These are phyloP conservation scores for Calephelis nemesis DNA, from an alignment of 1,140 invertebrate genomes.

Conservation along the genomic window DNA sequence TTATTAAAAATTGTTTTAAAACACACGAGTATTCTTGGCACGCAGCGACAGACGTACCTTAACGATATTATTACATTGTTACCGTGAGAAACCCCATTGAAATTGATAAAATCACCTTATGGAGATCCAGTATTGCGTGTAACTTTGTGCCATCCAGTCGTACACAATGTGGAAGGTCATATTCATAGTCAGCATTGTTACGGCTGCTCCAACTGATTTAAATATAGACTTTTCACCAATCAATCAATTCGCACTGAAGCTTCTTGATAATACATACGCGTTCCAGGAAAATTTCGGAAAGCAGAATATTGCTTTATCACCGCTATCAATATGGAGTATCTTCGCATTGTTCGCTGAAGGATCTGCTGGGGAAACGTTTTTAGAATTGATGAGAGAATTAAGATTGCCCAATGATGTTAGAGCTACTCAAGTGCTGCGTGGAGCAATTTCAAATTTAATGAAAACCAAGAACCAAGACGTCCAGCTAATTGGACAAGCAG, in stretches of 20 bases:
- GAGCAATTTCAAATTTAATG: slow-evolving; percentile 44
- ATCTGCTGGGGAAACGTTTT: slow-evolving; percentile 70
- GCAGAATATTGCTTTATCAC: slow-evolving; percentile 68
- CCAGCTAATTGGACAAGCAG: slow-evolving; percentile 48
- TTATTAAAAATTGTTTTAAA: not conserved
- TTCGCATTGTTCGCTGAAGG: slow-evolving; percentile 77
- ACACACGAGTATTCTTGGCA: slow-evolving; percentile 7
- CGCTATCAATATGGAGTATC: slow-evolving; percentile 76
- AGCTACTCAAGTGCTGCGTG: slow-evolving; percentile 54
- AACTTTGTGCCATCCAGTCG: slow-evolving; percentile 43
- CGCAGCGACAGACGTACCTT: slow-evolving; percentile 45
- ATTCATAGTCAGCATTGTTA: slow-evolving; percentile 41
- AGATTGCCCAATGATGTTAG: slow-evolving; percentile 58
- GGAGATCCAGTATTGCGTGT: slow-evolving; percentile 46
- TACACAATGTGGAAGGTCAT: slow-evolving; percentile 57
- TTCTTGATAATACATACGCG: slow-evolving; percentile 58
- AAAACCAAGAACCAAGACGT: slow-evolving; percentile 48
- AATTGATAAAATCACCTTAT: slow-evolving; percentile 51
- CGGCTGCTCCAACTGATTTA: slow-evolving; percentile 42
- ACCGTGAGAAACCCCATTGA: slow-evolving; percentile 49
- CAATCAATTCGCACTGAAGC: slow-evolving; percentile 57
- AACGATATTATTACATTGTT: slow-evolving; percentile 42
- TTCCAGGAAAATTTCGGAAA: slow-evolving; percentile 59
- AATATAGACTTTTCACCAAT: slow-evolving; percentile 48
- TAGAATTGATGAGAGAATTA: slow-evolving; percentile 67